Percentiles rank a stretch among this genome's conserved stretches.
phyloP scores from a whole-genome alignment of 2,113 vertebrate species.

The Dasypus novemcinctus region DNA sequence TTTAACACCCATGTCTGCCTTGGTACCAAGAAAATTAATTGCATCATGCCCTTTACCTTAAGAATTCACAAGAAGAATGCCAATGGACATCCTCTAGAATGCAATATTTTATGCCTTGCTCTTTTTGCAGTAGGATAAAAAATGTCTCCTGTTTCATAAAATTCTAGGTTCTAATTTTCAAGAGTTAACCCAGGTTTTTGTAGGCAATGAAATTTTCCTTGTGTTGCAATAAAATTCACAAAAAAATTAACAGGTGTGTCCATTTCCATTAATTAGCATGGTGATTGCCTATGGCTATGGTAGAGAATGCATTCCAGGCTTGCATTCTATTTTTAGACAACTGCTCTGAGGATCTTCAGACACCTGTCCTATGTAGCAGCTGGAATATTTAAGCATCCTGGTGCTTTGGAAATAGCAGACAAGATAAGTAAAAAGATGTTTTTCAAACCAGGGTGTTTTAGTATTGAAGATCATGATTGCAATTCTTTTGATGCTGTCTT shows the following conservation, averaged over 20 bases:
- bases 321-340: slow-evolving; percentile 76
- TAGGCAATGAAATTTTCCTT: slow-evolving; percentile 16
- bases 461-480: slow-evolving; percentile 6
- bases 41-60: background rate
- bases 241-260: slow-evolving; percentile 28
- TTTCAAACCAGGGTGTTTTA: slow-evolving; percentile 40
- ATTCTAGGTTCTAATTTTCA: background rate
- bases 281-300: slow-evolving; percentile 62
- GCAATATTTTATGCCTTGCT: background rate
- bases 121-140: background rate
- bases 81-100: background rate
- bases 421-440: slow-evolving; percentile 43
- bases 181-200: background rate
- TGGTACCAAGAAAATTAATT: background rate
- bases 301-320: slow-evolving; percentile 74
- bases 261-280: slow-evolving; percentile 76
- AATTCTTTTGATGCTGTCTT: slow-evolving; percentile 24
- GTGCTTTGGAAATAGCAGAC: slow-evolving; percentile 60
- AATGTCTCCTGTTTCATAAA: background rate
- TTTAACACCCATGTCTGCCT: background rate
- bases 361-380: slow-evolving; percentile 34
- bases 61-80: background rate
- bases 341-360: slow-evolving; percentile 67
- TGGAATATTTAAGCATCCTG: slow-evolving; percentile 46
- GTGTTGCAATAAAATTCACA: slow-evolving; percentile 19